A percentile compares a stretch with the other conserved stretches of the same genome.
Evolutionary conservation across 2,797 vertebrate species (phyloP).

Genomic region (Parauchenoglanis ngamensis): DNA sequence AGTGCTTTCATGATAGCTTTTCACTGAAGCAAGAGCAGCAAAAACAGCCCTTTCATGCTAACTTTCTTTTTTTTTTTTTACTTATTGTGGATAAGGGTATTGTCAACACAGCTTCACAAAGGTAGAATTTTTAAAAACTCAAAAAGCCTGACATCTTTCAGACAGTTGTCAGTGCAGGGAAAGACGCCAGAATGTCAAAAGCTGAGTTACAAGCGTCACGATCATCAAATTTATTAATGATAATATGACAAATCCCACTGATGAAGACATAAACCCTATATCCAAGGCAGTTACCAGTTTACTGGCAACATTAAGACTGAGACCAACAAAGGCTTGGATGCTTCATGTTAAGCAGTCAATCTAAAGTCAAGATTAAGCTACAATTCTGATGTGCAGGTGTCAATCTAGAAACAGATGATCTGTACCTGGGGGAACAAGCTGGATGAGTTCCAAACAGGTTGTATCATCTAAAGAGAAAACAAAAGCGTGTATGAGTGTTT

Average conservation of each 20-base stretch:
- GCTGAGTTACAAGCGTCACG: too few relatives aligned
- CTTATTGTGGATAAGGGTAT: neutral
- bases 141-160: neutral
- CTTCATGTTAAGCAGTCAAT: neutral
- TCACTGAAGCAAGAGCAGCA: neutral
- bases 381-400: slow-evolving; percentile 10
- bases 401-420: slow-evolving; percentile 29
- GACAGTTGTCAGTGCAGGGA: neutral
- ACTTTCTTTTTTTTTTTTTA: neutral
- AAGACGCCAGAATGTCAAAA: neutral
- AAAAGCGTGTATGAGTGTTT: slow-evolving; percentile 44
- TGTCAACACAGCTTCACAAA: neutral
- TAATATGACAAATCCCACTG: neutral
- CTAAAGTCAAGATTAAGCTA: slow-evolving; percentile 8
- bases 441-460: slow-evolving; percentile 91
- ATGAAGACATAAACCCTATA: neutral
- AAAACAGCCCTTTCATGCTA: neutral
- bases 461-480: slow-evolving; percentile 83
- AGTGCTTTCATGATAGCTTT: slow-evolving; percentile 15
- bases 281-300: neutral
- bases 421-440: slow-evolving; percentile 90
- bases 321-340: neutral
- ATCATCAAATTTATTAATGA: neutral
- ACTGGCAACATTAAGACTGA: neutral
- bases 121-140: neutral